phyloP scores from a whole-genome alignment of 1,140 invertebrate genomes.

The Platyura marginata region DNA sequence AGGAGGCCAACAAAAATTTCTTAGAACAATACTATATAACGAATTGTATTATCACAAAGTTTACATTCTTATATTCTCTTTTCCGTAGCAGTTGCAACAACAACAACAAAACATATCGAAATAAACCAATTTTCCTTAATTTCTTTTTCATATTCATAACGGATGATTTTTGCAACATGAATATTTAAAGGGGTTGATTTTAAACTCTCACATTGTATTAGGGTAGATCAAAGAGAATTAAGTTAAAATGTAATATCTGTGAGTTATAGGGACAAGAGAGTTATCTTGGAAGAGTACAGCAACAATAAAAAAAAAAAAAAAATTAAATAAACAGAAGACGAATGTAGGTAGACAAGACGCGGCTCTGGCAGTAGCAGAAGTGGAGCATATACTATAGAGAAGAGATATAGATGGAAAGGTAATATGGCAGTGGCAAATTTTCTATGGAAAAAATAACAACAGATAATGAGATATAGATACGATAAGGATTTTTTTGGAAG shows the following conservation, averaged over 20 bases:
- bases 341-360: no score
- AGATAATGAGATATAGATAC: no score
- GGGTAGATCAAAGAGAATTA: not conserved
- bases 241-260: not conserved
- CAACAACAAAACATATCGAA: not conserved
- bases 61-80: not conserved
- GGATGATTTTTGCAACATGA: not conserved
- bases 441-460: no score
- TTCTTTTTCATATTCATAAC: not conserved
- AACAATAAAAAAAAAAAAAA: no score
- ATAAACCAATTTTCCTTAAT: not conserved
- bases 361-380: no score
- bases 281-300: not conserved
- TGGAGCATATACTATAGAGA: no score
- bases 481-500: no score
- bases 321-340: no score
- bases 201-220: not conserved
- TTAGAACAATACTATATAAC: not conserved
- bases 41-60: no score
- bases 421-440: no score
- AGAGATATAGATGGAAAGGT: no score
- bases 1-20: not conserved
- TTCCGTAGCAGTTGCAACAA: not conserved
- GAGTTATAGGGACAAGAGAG: no score
- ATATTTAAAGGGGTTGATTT: conserved; percentile 2